These are phyloP conservation scores for Rhincodon typus DNA, from an alignment of 2,797 vertebrate genomes.

Conservation along the genomic window DNA sequence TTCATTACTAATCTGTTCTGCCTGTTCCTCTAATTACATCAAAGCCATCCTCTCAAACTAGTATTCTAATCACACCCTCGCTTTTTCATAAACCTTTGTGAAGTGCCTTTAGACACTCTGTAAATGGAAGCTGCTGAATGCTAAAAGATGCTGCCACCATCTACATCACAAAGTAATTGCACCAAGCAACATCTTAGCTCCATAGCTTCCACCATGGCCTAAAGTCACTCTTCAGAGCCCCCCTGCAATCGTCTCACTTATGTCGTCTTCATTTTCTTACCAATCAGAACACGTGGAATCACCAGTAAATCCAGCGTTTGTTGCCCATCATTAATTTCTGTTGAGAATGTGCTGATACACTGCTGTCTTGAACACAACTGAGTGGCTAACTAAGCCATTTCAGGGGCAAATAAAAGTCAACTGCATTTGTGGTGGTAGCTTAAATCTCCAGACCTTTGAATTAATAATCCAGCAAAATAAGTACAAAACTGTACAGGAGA, in stretches of 20 bases:
- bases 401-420: not conserved
- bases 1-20: not conserved
- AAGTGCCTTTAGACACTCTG: not conserved
- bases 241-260: not conserved
- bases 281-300: not conserved
- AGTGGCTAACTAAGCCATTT: not conserved
- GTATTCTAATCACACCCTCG: not conserved
- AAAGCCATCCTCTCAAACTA: not conserved
- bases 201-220: not conserved
- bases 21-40: not conserved
- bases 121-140: not conserved
- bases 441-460: not conserved
- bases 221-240: not conserved
- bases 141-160: not conserved
- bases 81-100: not conserved
- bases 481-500: no score
- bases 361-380: not conserved
- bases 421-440: not conserved
- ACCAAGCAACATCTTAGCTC: not conserved
- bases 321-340: not conserved
- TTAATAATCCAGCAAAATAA: not conserved
- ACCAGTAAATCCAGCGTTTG: not conserved
- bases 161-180: not conserved
- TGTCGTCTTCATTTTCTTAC: not conserved
- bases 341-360: not conserved